Evolutionary conservation across 2,797 vertebrate species (phyloP), one percentile per base, ranked within the genome.

Genomic region (Rhadinocentrus ornatus): DNA sequence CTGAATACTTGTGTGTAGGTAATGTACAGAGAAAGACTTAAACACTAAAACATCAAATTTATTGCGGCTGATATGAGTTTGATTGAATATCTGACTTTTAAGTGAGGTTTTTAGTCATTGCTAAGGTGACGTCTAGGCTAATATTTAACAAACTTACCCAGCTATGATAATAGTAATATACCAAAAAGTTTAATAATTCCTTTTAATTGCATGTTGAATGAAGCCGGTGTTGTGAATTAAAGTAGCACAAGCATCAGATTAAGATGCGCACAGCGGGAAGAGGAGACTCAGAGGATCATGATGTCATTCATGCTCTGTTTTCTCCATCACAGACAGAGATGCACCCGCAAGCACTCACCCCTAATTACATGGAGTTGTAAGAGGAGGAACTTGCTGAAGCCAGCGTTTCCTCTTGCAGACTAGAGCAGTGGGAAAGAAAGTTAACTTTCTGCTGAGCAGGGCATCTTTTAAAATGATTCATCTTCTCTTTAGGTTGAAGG

Each of bases 271-370:
- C 34, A 54, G 65, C 1, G 34, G 75, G 66, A 48, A 37, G 58
- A 56, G 59, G 73, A 81, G 77, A 80, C 73, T 12, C 65, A 31
- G 65, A 77, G 75, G 63, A 73, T 73, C 67, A 80, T 91, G 89
- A 90, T 82, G 84, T 89, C 86, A 89, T 86, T 66, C 74, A 0
- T 71, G 83, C 90, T 93, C 91, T 94, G 94, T 90, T 94, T 94
- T 94, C 85, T 84, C 78, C 89, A 92, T 93, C 76, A 65, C 81
- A 86, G 84, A 81, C 84, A 77, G 81, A 73, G 80, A 90, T 84
- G 82, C 62, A 69, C 81, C 89, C 91, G 4, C 89, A 88, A 86
- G 88, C 84, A 78, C 84, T 77, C 69, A 24, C 59, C 86, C 76
- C 69, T 90, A 87, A 92, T 92, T 92, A 92, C 91, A 89, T 67